phyloP scores from a whole-genome alignment of 2,888 invertebrate species.

The Seira musarum region DNA sequence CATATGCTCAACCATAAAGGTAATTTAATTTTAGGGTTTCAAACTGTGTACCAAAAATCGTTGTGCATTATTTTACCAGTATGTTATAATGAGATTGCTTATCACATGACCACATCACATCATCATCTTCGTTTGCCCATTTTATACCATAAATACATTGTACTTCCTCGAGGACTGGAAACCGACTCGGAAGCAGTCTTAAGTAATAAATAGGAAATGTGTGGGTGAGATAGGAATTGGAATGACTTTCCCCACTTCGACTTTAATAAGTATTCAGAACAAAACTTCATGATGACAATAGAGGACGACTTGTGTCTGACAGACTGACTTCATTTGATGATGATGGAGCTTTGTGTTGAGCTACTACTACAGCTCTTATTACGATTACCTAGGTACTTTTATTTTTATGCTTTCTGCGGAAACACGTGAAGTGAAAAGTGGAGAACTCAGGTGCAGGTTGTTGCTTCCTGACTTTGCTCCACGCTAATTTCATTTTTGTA shows the following conservation, averaged over 20 bases:
- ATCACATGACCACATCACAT: slow-evolving; percentile 3
- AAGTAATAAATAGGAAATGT: neutral
- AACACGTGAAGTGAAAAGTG: neutral
- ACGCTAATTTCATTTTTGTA: neutral
- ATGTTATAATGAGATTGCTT: neutral
- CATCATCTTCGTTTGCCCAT: neutral
- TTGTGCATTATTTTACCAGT: neutral
- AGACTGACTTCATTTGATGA: too few species aligned
- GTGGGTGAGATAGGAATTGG: neutral
- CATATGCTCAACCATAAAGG: neutral
- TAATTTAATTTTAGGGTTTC: slow-evolving; percentile 10
- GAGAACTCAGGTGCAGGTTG: slow-evolving; percentile 1
- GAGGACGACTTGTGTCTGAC: too few species aligned
- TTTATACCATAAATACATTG: neutral
- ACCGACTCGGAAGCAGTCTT: neutral
- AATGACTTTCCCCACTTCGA: too few species aligned
- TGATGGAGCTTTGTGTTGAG: too few species aligned
- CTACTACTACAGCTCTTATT: too few species aligned
- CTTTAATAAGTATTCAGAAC: neutral
- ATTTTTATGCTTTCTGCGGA: too few species aligned
- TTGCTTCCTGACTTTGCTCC: neutral
- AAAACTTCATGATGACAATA: too few species aligned
- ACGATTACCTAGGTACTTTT: too few species aligned
- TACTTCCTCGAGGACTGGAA: neutral
- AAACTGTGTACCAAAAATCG: neutral